Base-by-base conservation (phyloP, 2,113 vertebrate species). In the Xenus cinereus region DNA sequence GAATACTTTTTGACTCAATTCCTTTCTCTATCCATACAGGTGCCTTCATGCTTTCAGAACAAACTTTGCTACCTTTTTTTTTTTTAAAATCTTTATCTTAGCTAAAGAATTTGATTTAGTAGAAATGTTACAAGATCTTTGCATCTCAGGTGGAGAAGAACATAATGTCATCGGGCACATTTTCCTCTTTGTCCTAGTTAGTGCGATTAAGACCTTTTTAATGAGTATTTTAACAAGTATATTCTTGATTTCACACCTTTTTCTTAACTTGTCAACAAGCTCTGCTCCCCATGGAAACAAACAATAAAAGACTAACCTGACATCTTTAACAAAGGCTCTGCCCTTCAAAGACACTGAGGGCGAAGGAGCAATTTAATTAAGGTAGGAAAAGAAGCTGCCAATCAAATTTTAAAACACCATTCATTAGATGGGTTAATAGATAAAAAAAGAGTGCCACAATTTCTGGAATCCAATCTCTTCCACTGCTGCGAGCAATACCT, bases 361-460 rank as follows among this genome's bases (percentile, higher is more conserved):
- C 90, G 83, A 97, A 95, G 83, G 94, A 97, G 95, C 95, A 97
- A 89, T 96, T 98, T 97, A 97, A 98, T 98, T 98, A 98, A 97
- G 96, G 96, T 71, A 67, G 87, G 83, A 95, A 91, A 96, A 95
- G 64, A 72, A 96, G 50, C 96, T 98, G 96, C 95, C 97, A 96
- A 95, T 97, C 96, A 98, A 94, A 95, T 87, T 90, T 96, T 89
- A 90, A 95, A 97, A 86, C 68, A 90, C 88, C 94, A 80, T 95
- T 97, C 97, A 97, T 96, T 97, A 97, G 93, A 93, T 87, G 56
- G 56, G 75, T 84, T 97, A 97, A 95, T 54, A 92, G 91, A 93
- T 71, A 90, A 88, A 92, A 88, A 92, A 92, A 96, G 91, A 87
- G 84, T 71, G 95, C 82, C 92, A 96, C 77, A 48, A 23, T 83